Evolutionary conservation across 2,113 vertebrate genomes (phyloP), one percentile per base, ranked within the genome.

Genomic region (Asarcornis scutulata): DNA sequence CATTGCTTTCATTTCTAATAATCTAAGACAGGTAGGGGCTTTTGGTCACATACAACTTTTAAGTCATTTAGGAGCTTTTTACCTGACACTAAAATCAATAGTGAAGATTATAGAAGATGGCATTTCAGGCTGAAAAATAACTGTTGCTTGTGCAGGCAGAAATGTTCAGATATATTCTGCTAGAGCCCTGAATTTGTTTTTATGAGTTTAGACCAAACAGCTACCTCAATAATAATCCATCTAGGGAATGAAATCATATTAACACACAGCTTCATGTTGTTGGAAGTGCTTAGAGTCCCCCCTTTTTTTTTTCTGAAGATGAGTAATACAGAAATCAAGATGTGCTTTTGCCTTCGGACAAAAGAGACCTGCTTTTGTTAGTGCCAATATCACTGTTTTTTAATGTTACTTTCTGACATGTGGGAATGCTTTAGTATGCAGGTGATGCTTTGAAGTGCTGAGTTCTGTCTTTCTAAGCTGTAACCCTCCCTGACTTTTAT

Each of bases 361-460:
- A 16, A 2, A 59, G 62, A 73, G 62, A 68, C 27, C 36, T 90
- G 42, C 46, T 94, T 90, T 60, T 75, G 38, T 72, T 87, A 64
- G 23, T 64, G 23, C 56, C 38, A 38, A 31, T 69, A 75, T 71
- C 22, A 10, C n/a, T 40, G 18, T 9, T 11, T 29, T 88, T 86
- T 42, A 83, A 63, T n/a, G 31, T 63, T 72, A 13, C 69, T 89
- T 95, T 81, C 52, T 68, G 46, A 26, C 72, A 67, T 14, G 16
- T 86, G 88, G 56, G 56, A 88, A 86, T 50, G 34, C 58, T 91
- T 86, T 11, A 8, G 36, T 0, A 0, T 83, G 50, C 27, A 90
- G 63, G 76, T 88, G 73, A 38, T 90, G 68, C 79, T 93, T 93
- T 95, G 72, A 86, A 90, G 27, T 88, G 46, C 72, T 55, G 44